Base-by-base conservation (phyloP, 2,113 vertebrate genomes). In the Galeopterus variegatus region DNA sequence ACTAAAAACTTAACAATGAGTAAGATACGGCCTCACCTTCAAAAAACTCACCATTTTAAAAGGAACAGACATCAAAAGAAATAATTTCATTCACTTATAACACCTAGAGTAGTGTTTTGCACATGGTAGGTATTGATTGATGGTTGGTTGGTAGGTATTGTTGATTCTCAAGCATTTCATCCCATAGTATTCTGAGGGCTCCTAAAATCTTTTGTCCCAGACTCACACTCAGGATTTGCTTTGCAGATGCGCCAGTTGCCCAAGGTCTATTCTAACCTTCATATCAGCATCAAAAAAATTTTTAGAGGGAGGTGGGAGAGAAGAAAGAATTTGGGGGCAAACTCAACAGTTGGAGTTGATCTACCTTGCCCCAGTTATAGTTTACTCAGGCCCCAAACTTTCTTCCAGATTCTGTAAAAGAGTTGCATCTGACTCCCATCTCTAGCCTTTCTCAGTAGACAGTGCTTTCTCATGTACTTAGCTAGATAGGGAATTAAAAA, bases 1-100 rank as follows among this genome's bases (percentile, higher is more conserved):
- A 9, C 73, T 70, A 28, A 85, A 24, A 73, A 93, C 50, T 52
- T 19, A 28, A 41, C 96, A 62, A 69, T 24, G 26, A 95, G 36
- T 87, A 28, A 21, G 31, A 24, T 45, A 31, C 12, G 58, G 14
- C 3, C 64, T 79, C 3, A 23, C 23, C 67, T n/a, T 94, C 69
- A 84, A 70, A 90, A 54, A 69, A 75, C 54, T 82, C 84, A 62
- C n/a, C 17, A 18, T 36, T 69, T 95, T 75, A 80, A 95, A 79
- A 86, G 82, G 19, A 69, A 13, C 31, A 93, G 28, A 60, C 45
- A 13, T 84, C 58, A 48, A 70, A 52, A 52, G 26, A 62, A 83
- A 72, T 65, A 36, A 14, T 21, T 65, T 24, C 18, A 82, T 87
- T 58, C 48, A 23, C 48, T n/a, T 75, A 33, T 24, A 48, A 41